Percentiles rank a stretch among this genome's conserved stretches.
Evolutionary conservation across 2,888 invertebrate species (phyloP).

Genomic region (Magallana nippona): DNA sequence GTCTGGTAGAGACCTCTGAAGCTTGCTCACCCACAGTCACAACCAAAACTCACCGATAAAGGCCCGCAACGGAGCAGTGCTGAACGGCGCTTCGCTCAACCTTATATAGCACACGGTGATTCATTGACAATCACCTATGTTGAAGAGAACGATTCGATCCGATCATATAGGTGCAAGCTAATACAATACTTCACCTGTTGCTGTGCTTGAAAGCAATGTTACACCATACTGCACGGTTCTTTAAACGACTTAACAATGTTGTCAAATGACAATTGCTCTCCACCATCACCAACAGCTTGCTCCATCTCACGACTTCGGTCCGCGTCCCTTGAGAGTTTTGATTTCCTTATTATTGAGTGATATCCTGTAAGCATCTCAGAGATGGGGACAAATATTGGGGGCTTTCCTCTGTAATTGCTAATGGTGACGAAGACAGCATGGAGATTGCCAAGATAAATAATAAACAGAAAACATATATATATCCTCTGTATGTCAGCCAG

Average conservation of each 20-base stretch:
- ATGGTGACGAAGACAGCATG: background rate
- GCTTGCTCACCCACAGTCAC: no score
- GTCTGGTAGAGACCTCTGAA: no score
- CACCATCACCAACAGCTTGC: background rate
- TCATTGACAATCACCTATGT: background rate
- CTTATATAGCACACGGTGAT: no score
- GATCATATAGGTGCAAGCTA: background rate
- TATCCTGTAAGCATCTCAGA: slow-evolving; percentile 10
- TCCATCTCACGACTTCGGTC: background rate
- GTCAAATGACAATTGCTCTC: background rate
- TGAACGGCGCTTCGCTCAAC: no score
- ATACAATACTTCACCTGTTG: slow-evolving; percentile 3
- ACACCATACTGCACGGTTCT: background rate
- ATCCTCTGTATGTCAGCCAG: no score
- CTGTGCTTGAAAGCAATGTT: background rate
- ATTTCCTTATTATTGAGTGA: slow-evolving; percentile 16
- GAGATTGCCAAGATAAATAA: background rate
- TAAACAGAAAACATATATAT: no score
- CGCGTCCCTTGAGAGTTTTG: background rate
- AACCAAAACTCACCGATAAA: no score
- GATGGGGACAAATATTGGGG: slow-evolving; percentile 22
- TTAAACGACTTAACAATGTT: background rate
- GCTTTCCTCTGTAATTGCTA: slow-evolving; percentile 1
- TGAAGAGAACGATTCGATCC: background rate
- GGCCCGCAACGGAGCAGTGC: no score